These are phyloP conservation scores for Enteromius anoplus DNA, from an alignment of 2,797 vertebrate genomes.

Conservation along the genomic window DNA sequence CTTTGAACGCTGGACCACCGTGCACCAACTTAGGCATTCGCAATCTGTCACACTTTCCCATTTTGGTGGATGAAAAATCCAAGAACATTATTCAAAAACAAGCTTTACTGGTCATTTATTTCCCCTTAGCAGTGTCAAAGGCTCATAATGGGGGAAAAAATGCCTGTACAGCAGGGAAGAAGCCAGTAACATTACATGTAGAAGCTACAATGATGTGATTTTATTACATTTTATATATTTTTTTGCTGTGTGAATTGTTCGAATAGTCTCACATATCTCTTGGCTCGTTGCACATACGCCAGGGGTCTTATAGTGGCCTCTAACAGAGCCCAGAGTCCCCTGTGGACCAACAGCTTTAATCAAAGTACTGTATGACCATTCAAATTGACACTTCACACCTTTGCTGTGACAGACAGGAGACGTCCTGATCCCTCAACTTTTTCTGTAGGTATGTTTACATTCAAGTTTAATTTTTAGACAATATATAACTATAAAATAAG, in stretches of 20 bases:
- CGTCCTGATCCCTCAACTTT: neutral
- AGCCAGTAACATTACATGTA: constrained; percentile 65
- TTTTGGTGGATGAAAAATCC: constrained; percentile 27
- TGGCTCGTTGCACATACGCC: constrained; percentile 63
- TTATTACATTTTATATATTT: constrained; percentile 48
- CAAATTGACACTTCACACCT: constrained; percentile 22
- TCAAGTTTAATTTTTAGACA: neutral
- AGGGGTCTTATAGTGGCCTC: constrained; percentile 54
- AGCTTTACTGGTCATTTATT: constrained; percentile 40
- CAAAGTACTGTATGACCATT: constrained; percentile 58
- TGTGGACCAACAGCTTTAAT: constrained; percentile 68
- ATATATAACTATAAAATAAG: neutral
- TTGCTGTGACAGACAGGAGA: neutral
- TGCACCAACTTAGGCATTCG: neutral
- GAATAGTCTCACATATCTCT: constrained; percentile 74
- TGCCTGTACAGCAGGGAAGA: constrained; percentile 65
- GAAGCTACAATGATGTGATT: constrained; percentile 62
- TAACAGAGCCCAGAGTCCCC: constrained; percentile 55
- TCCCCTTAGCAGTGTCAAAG: constrained; percentile 49
- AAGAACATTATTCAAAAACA: constrained; percentile 5
- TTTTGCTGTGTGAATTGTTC: constrained; percentile 77
- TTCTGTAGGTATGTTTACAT: neutral
- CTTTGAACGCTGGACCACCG: constrained; percentile 1
- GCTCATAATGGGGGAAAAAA: constrained; percentile 62
- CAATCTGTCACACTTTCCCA: neutral